These are phyloP conservation scores for Coenobita brevimanus DNA, from an alignment of 1,140 invertebrate genomes.

Conservation along the genomic window DNA sequence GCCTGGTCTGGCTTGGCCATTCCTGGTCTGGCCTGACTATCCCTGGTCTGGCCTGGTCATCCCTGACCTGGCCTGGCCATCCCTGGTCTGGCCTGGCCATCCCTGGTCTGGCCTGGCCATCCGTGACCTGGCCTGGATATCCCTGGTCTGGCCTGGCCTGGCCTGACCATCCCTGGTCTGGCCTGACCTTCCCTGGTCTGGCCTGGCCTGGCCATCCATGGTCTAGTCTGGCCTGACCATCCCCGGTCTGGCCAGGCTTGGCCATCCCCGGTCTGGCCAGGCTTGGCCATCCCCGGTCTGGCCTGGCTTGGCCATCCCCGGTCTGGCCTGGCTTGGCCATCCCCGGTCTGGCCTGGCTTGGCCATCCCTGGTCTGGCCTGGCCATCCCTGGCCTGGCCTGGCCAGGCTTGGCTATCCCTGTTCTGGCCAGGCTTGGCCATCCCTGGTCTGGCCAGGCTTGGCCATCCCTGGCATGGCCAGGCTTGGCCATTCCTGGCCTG, in stretches of 20 bases:
- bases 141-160: not conserved
- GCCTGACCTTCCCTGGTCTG: not conserved
- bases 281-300: not conserved
- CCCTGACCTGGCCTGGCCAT: not conserved
- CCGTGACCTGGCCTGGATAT: not conserved
- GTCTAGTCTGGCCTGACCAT: not conserved
- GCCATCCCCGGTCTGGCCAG: not conserved
- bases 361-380: not conserved
- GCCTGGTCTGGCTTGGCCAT: conserved; percentile 56
- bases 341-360: not conserved
- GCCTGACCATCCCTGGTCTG: not conserved
- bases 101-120: not conserved
- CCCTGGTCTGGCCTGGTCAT: not conserved
- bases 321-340: not conserved
- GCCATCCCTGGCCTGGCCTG: not conserved
- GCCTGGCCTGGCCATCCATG: not conserved
- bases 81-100: not conserved
- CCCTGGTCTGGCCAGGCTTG: not conserved
- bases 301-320: not conserved
- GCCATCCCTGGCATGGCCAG: not conserved
- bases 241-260: not conserved
- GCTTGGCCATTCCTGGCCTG: not conserved
- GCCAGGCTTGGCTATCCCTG: not conserved
- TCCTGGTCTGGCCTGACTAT: not conserved
- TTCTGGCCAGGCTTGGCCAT: not conserved